Base-by-base conservation (phyloP, 2,113 vertebrate genomes). In the Alaudala cheleensis region DNA sequence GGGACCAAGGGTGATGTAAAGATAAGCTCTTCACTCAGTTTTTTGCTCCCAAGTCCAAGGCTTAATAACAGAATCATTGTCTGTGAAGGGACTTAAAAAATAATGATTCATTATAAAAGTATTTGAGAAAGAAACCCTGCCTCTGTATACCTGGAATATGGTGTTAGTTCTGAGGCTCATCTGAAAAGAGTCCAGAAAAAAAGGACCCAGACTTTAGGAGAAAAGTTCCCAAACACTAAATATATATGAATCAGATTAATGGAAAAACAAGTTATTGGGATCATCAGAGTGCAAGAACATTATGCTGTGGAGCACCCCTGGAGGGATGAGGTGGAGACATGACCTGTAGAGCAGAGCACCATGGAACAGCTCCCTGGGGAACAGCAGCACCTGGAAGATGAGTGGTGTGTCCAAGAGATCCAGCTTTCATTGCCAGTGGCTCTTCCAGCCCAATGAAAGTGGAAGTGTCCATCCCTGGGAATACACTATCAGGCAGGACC, bases 21-120 rank as follows among this genome's bases (percentile, higher is more conserved):
- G 78, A 96, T 86, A 90, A 95, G 61, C 47, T 47, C 60, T 85
- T 95, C 81, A 60, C 84, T 95, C 94, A 82, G 37, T 70, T 78
- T 90, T 94, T 39, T 90, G 1, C 62, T 91, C 33, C 29, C 29
- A 61, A 83, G 51, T 50, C 54, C 26, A 73, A 81, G 71, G 31
- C 74, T 77, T 37, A 82, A 81, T 90, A 95, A 93, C 39, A 83
- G 62, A 91, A 56, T 42, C 54, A 66, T 79, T 91, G 84, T 91
- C 70, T 92, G 26, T 79, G 61, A 90, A 95, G 86, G 29, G 47
- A 57, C 58, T 80, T 0, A 22, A 82, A 89, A 82, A 15, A 5
- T 11, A 51, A 81, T 78, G 62, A 80, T 65, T 88, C 45, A 40
- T 42, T 51, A 34, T 73, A 51, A 34, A 91, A 82, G 34, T 80